These are phyloP conservation scores for Cacatua alba DNA, from an alignment of 2,113 vertebrate species.

Conservation along the genomic window DNA sequence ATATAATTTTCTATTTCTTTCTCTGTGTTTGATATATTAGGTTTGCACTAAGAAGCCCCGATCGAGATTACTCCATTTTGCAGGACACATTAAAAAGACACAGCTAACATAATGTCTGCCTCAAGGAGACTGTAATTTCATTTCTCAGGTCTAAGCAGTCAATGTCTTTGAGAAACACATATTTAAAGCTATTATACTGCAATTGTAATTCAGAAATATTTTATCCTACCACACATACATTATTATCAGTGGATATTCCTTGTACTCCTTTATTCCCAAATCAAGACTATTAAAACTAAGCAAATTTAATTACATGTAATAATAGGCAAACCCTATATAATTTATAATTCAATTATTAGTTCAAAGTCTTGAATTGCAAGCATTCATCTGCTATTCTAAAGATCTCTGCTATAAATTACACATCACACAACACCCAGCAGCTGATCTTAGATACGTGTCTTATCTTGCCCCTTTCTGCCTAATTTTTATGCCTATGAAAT, in stretches of 20 bases:
- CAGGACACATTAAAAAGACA: neutral
- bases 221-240: neutral
- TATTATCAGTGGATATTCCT: neutral
- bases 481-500: neutral
- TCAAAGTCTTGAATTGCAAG: neutral
- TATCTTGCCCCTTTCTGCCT: neutral
- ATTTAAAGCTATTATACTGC: neutral
- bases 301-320: neutral
- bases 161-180: neutral
- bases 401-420: neutral
- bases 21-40: neutral
- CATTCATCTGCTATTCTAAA: neutral
- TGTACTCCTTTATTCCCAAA: neutral
- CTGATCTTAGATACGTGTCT: neutral
- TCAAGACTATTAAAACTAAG: neutral
- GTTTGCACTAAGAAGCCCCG: neutral
- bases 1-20: neutral
- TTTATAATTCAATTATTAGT: slow-evolving; percentile 11
- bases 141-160: neutral
- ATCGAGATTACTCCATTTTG: neutral
- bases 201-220: neutral
- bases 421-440: neutral
- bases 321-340: neutral
- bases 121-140: neutral
- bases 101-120: neutral